Evolutionary conservation across 2,888 invertebrate species (phyloP), one percentile per base, ranked within the genome.

Genomic region (Orthonychiurus folsomi): DNA sequence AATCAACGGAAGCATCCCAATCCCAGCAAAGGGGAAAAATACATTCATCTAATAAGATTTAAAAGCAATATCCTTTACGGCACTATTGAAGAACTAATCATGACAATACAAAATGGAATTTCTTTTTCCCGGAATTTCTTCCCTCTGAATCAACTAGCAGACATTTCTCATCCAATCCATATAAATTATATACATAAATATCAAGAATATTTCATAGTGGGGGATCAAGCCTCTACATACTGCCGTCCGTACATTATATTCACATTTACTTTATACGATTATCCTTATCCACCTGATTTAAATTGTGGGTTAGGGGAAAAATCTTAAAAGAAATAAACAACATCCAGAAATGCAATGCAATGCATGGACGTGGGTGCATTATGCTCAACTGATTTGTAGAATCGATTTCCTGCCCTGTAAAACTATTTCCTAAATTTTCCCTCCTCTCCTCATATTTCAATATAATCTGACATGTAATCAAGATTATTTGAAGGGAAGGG

Each of bases 401-500:
- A 37, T 37, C 37, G 37, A 37, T 37, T 37, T 37, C 37, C 37
- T 37, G 37, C 9, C 37, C 37, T n/a, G n/a, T n/a, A n/a, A n/a
- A n/a, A 66, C 68, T 71, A 69, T 71, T 71, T 71, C 69, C 15
- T 69, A 69, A 71, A 69, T 68, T 69, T 69, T 66, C 69, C 68
- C 66, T 63, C 68, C 67, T 69, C 37, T 63, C 67, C 67, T 67
- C 69, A 72, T 72, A 72, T 72, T 72, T 72, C 71, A 72, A 67
- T 67, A 70, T 72, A 72, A 72, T 72, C 71, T 72, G 69, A 70
- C 69, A 67, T 72, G 68, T 70, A 70, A 70, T 70, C 69, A 70
- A 69, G 69, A 70, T 70, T 68, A 72, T 69, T 71, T 69, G 57
- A 64, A 65, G 62, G 61, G 62, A 60, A 63, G 63, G 37, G 65